phyloP scores from a whole-genome alignment of 2,113 vertebrate species.

The Melanerpes formicivorus region DNA sequence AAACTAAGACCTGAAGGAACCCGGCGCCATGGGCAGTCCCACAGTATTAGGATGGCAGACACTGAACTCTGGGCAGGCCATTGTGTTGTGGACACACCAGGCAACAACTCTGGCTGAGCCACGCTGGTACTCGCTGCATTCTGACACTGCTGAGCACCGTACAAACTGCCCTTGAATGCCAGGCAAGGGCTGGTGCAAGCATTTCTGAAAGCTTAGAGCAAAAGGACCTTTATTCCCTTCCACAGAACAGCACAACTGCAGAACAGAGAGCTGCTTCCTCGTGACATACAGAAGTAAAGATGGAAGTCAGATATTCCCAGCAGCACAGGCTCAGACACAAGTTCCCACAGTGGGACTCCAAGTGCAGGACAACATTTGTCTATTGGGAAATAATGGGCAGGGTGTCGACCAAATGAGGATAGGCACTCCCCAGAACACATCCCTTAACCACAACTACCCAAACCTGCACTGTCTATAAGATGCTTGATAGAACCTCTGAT shows the following conservation, averaged over 20 bases:
- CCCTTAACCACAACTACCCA: neutral
- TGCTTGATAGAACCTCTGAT: neutral
- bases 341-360: neutral
- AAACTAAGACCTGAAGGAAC: neutral
- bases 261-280: neutral
- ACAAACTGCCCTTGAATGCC: conserved; percentile 2
- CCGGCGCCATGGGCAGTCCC: neutral
- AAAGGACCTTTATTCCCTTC: neutral
- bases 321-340: neutral
- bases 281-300: neutral
- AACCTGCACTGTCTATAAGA: neutral
- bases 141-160: conserved; percentile 36
- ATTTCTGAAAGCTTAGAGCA: neutral
- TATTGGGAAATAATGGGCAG: neutral
- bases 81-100: conserved; percentile 26
- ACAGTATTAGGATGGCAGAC: neutral
- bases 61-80: neutral
- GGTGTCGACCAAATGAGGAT: neutral
- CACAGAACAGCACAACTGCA: neutral
- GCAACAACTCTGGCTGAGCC: neutral
- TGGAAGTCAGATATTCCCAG: neutral
- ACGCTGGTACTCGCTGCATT: neutral
- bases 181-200: neutral
- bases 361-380: neutral
- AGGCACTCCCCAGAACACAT: neutral